These are phyloP conservation scores for Meteorus sp. DNA, from an alignment of 1,140 invertebrate species.

Conservation along the genomic window DNA sequence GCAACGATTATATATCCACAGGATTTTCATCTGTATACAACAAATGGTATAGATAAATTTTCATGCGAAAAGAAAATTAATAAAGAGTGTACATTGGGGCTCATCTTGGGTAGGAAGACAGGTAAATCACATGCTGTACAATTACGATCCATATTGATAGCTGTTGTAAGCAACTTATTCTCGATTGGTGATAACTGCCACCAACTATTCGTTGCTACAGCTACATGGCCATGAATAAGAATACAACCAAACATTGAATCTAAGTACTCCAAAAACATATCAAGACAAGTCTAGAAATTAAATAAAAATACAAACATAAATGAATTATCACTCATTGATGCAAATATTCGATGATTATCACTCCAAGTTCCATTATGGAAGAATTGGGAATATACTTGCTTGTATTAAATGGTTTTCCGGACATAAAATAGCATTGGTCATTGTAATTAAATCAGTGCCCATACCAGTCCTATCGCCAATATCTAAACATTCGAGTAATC, in stretches of 20 bases:
- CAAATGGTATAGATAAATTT: neutral
- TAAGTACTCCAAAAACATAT: constrained; percentile 74
- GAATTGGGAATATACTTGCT: constrained; percentile 62
- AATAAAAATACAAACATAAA: constrained; percentile 40
- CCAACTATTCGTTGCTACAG: constrained; percentile 79
- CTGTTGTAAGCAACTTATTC: constrained; percentile 70
- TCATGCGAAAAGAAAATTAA: constrained; percentile 12
- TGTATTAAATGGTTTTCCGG: constrained; percentile 73
- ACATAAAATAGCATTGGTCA: constrained; percentile 68
- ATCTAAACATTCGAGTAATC: constrained; percentile 72
- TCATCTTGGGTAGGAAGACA: constrained; percentile 80
- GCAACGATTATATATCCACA: constrained; percentile 13
- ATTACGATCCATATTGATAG: constrained; percentile 66
- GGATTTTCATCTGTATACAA: too few relatives aligned
- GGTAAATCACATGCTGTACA: constrained; percentile 74
- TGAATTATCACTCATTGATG: neutral
- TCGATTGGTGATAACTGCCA: constrained; percentile 73
- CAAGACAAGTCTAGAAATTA: constrained; percentile 75
- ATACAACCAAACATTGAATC: constrained; percentile 80
- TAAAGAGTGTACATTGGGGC: constrained; percentile 69
- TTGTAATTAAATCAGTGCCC: constrained; percentile 65
- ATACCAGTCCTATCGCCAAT: constrained; percentile 63
- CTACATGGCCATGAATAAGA: constrained; percentile 72
- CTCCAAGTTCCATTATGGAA: too few relatives aligned
- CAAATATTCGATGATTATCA: too few relatives aligned